These are phyloP conservation scores for Sebastes steindachneri DNA, from an alignment of 2,797 vertebrate genomes.

Conservation along the genomic window DNA sequence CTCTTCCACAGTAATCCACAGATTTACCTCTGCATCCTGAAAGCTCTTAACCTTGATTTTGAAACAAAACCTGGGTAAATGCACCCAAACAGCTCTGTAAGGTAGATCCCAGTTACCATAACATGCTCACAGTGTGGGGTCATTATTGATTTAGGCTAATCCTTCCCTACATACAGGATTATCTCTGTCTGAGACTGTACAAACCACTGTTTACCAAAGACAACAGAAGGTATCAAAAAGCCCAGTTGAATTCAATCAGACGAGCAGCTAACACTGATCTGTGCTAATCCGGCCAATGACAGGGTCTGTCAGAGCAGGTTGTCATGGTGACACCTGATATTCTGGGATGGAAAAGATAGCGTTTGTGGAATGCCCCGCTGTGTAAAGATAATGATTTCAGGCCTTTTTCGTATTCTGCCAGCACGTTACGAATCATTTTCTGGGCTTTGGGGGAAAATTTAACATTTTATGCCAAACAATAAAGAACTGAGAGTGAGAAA, in stretches of 20 bases:
- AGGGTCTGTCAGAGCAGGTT: constrained; percentile 32
- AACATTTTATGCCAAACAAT: constrained; percentile 10
- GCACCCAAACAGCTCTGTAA: constrained; percentile 3
- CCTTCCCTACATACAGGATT: constrained; percentile 61
- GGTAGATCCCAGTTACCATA: constrained; percentile 20
- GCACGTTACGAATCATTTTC: neutral
- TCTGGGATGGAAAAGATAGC: constrained; percentile 27
- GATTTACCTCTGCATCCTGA: constrained; percentile 15
- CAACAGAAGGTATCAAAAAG: constrained; percentile 37
- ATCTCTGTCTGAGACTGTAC: constrained; percentile 52
- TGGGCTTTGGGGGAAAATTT: neutral
- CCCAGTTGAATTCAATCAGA: constrained; percentile 48
- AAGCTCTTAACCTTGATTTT: constrained; percentile 16
- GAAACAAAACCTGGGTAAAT: constrained; percentile 24
- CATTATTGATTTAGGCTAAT: constrained; percentile 71
- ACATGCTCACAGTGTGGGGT: constrained; percentile 45
- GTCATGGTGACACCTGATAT: constrained; percentile 44
- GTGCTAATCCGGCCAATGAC: constrained; percentile 58
- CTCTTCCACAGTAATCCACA: constrained; percentile 9
- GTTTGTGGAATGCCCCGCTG: constrained; percentile 16
- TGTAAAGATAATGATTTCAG: constrained; percentile 1
- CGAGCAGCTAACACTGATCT: constrained; percentile 62
- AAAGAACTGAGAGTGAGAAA: neutral
- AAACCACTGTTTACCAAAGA: constrained; percentile 63
- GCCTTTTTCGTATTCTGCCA: constrained; percentile 19